phyloP scores from a whole-genome alignment of 2,888 invertebrate genomes.

The Germaria angustata region DNA sequence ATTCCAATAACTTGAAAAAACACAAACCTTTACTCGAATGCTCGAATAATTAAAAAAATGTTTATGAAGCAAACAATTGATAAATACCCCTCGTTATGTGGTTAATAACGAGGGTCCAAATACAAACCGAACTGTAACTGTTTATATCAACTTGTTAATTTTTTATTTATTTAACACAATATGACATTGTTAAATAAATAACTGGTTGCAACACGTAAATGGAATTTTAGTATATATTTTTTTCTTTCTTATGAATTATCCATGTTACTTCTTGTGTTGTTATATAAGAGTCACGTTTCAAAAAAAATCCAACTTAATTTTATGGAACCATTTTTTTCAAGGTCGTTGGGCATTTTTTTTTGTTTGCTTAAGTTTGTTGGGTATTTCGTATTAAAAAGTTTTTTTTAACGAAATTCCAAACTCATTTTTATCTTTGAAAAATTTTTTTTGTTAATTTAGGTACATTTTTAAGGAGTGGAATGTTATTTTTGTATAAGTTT shows the following conservation, averaged over 20 bases:
- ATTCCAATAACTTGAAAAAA: too few species aligned
- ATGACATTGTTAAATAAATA: background rate
- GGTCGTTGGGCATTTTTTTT: background rate
- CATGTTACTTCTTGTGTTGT: background rate
- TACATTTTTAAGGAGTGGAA: constrained; percentile 23
- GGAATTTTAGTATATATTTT: background rate
- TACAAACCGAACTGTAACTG: too few species aligned
- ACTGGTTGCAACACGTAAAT: background rate
- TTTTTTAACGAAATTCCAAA: background rate
- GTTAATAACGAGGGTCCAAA: too few species aligned
- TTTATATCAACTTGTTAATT: too few species aligned
- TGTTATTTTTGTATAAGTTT: background rate
- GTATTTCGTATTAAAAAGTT: background rate
- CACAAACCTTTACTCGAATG: too few species aligned
- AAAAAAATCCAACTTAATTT: background rate
- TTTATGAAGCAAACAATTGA: too few species aligned
- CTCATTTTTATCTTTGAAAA: background rate
- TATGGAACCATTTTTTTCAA: constrained; percentile 16
- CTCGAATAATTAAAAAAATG: too few species aligned
- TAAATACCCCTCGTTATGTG: too few species aligned
- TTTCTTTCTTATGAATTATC: too few species aligned
- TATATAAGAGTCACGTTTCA: background rate
- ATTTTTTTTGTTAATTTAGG: too few species aligned
- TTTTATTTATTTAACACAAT: background rate
- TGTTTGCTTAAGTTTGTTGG: background rate